Evolutionary conservation across 2,113 vertebrate genomes (phyloP).

Genomic region (Acanthisitta chloris): DNA sequence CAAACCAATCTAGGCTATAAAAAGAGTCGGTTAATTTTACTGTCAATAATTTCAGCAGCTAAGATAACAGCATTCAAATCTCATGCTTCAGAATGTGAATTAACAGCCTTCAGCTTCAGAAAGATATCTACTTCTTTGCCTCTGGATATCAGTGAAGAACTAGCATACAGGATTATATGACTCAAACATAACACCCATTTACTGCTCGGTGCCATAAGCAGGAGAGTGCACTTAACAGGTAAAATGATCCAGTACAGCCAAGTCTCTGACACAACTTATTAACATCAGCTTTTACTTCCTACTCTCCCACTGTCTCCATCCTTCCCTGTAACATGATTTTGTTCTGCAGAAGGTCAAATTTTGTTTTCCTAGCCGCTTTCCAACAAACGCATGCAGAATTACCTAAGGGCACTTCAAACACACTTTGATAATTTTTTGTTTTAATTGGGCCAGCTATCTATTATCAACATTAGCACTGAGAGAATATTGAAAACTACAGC

Average conservation of each 20-base stretch:
- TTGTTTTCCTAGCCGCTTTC: constrained; percentile 44
- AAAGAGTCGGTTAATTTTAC: constrained; percentile 11
- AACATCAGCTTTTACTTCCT: background rate
- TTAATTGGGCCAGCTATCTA: constrained; percentile 64
- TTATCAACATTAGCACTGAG: constrained; percentile 62
- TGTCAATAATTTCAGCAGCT: background rate
- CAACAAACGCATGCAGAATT: constrained; percentile 16
- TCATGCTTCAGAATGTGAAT: background rate
- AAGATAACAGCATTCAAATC: constrained; percentile 45
- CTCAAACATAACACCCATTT: constrained; percentile 19
- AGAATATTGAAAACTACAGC: constrained; percentile 54
- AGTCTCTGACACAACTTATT: background rate
- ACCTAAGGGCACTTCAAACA: constrained; percentile 65
- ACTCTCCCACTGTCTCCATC: background rate
- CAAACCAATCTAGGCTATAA: background rate
- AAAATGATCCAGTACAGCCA: background rate
- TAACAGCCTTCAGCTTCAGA: background rate
- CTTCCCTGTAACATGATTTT: background rate
- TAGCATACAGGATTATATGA: background rate
- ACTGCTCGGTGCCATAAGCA: background rate
- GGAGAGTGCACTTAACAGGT: background rate
- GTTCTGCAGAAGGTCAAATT: constrained; percentile 50
- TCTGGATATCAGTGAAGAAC: background rate
- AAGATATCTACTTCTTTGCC: background rate
- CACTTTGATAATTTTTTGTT: constrained; percentile 62